Base-by-base conservation (phyloP, 2,113 vertebrate genomes). In the Rhea americana region DNA sequence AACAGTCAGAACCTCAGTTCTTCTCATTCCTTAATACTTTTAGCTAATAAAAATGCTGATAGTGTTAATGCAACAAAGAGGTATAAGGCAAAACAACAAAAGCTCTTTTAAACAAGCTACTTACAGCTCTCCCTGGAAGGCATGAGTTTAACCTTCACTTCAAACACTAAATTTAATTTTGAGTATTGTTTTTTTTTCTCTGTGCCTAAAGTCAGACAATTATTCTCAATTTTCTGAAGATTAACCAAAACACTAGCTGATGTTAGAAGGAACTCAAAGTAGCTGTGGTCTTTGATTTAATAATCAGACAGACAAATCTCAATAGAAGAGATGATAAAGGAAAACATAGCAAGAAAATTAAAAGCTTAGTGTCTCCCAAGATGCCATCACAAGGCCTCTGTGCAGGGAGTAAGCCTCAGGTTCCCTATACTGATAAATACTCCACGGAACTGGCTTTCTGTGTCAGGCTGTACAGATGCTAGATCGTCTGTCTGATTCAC, bases 341-440 rank as follows among this genome's bases (percentile, higher is more conserved):
- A 32, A 68, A 13, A 73, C 71, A 3, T 15, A 45, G 19, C 11
- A 58, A 78, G 41, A 50, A 68, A 47, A 18, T 47, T 47, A 47
- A 47, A 65, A 85, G 25, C 1, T 3, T 35, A 53, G 2, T 4
- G 18, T 43, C 1, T 68, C 24, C 55, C 81, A 19, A 56, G 13
- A 70, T 62, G 43, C 2, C 19, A 30, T 25, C 1, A 1, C 1
- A 4, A 25, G 32, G 9, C 7, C 20, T 66, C 32, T 1, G 19
- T 8, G 56, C 0, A 37, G 2, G 3, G 3, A 17, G 47, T 89
- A 86, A 86, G 0, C 7, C 53, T 39, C 24, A 58, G 0, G 35
- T 37, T 80, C 83, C 43, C 18, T 1, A 1, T 47, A 58, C 15
- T 26, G 25, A 59, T 41, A 53, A 8, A 73, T 22, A 65, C 1